Evolutionary conservation across 1,140 invertebrate genomes (phyloP), one percentile per base, ranked within the genome.

Genomic region (Drosophila kurseongensis): DNA sequence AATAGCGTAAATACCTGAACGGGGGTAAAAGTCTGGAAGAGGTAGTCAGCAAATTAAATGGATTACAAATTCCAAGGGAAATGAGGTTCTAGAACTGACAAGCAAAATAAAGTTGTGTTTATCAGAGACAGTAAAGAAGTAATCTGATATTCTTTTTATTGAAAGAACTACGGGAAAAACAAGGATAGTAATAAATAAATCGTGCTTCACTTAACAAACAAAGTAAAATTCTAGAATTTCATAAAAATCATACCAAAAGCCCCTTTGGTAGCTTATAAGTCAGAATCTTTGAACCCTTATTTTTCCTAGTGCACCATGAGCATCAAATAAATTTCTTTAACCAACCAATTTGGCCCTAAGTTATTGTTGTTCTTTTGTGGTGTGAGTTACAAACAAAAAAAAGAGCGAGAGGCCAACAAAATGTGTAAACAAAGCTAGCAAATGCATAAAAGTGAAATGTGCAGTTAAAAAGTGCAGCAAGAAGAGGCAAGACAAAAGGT

Each of bases 381-480:
- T 55, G 61, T 29, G 27, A 55, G 40, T 48, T 10, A 35, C 35
- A 47, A 16, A 6, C 16, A 44, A 29, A 42, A 66, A 6, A 10
- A 44, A 42, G 40, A 9, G 41, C 6, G 38, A 14, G 23, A 38
- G 32, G 27, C 41, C 16, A 23, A 44, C 29, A 42, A 66, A 75
- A 66, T 80, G 54, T 65, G 62, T 52, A 65, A 86, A 76, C 81
- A 85, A 81, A 75, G 55, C 48, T 14, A 10, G 44, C 29, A 23
- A 73, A 78, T 68, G 62, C 59, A 75, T 73, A 75, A 82, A 82
- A 78, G 78, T 81, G 69, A 81, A 82, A 78, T 68, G 77, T 63
- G 68, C 60, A 71, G 63, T 38, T 29, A 40, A 41, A 48, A 73
- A 51, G 48, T 45, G 40, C 35, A 73, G 51, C n/a, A 27, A 5